A percentile compares a stretch with the other conserved stretches of the same genome.
Conservation (phyloP, 2,888 invertebrate species). For the Leistus spinibarbis region DNA sequence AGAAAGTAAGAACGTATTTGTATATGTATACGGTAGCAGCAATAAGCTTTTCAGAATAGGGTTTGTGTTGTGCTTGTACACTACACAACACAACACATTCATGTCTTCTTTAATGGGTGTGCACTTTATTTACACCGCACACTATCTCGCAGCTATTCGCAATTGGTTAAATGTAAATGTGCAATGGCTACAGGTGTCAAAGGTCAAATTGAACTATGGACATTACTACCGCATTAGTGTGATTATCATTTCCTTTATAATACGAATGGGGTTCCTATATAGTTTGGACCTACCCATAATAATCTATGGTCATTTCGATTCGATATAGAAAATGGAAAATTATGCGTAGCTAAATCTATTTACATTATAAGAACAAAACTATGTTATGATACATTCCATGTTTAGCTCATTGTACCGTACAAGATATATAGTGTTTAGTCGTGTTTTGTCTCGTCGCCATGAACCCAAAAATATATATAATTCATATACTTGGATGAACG, state of each 20-base stretch:
- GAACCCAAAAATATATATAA: too few species aligned
- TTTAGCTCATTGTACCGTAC: too few species aligned
- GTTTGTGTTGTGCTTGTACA: background rate
- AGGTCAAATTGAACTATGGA: conserved; percentile 10
- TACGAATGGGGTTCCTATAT: too few species aligned
- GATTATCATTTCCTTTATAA: conserved; percentile 4
- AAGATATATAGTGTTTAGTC: too few species aligned
- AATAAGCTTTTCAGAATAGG: background rate
- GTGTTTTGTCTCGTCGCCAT: too few species aligned
- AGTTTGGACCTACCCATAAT: too few species aligned
- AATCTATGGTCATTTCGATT: background rate
- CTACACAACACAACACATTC: background rate
- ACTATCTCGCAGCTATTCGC: background rate
- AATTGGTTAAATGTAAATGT: conserved; percentile 11
- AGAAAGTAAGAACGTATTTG: background rate
- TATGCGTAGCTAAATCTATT: background rate
- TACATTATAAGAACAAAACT: too few species aligned
- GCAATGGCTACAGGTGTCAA: conserved; percentile 8
- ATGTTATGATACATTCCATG: background rate
- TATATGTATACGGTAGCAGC: background rate
- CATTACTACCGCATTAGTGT: background rate
- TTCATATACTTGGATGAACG: too few species aligned
- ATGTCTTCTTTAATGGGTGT: conserved; percentile 1
- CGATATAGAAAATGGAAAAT: background rate
- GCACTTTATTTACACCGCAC: conserved; percentile 1